These are phyloP conservation scores for Aplodontia rufa DNA, from an alignment of 2,113 vertebrate species.

Conservation along the genomic window DNA sequence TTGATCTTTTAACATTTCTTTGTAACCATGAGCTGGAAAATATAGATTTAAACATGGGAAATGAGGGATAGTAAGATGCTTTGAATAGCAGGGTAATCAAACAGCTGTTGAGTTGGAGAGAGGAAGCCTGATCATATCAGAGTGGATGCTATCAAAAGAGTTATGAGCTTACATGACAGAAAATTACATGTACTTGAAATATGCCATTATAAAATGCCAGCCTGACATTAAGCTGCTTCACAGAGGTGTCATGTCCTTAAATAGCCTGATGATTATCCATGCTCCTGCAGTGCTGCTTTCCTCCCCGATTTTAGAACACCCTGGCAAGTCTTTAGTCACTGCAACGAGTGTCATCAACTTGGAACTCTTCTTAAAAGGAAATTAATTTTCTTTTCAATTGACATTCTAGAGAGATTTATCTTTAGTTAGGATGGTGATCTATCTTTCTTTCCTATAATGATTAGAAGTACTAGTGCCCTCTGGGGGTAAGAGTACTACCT, in stretches of 20 bases:
- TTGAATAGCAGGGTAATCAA: constrained; percentile 38
- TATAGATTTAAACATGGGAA: neutral
- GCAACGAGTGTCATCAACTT: neutral
- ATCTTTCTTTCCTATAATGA: neutral
- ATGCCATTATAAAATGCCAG: constrained; percentile 63
- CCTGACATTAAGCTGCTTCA: constrained; percentile 70
- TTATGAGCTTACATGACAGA: constrained; percentile 64
- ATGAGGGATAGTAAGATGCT: neutral
- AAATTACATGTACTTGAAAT: constrained; percentile 68
- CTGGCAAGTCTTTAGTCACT: neutral
- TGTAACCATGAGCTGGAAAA: constrained; percentile 43
- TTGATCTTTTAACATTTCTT: constrained; percentile 53
- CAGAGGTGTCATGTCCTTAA: constrained; percentile 41
- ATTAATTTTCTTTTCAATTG: constrained; percentile 55
- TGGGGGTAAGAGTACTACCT: neutral
- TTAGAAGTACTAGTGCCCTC: neutral
- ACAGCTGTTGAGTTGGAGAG: constrained; percentile 48
- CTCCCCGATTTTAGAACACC: neutral
- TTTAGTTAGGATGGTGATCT: neutral
- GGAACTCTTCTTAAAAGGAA: constrained; percentile 17
- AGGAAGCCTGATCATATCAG: constrained; percentile 43
- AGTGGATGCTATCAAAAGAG: constrained; percentile 56
- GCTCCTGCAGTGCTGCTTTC: neutral
- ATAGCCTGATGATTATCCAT: constrained; percentile 40
- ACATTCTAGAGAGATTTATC: neutral